Evolutionary conservation across 2,797 vertebrate species (phyloP), one percentile per base, ranked within the genome.

Genomic region (Triplophysa yarkandensis): DNA sequence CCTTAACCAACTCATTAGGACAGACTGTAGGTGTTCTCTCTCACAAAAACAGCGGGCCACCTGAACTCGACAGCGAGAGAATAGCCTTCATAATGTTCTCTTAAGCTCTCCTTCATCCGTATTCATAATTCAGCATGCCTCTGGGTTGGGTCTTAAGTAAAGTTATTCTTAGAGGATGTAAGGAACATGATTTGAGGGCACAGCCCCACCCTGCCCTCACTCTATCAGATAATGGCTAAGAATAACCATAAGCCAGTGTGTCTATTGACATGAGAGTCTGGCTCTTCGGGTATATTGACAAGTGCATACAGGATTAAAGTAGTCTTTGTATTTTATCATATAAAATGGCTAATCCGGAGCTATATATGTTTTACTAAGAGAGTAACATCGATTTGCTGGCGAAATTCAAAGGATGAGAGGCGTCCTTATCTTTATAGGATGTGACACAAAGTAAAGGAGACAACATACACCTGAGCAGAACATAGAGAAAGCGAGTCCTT

Each of bases 71-170:
- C 9, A 46, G 44, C 69, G 60, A 25, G 57, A 67, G 54, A 55
- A 60, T 17, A 23, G 34, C 50, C 23, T 32, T 78, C 52, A 9
- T 44, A 11, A 65, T 58, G 39, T 57, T 73, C 60, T 46, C 11
- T 50, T 28, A 63, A 50, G 30, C 14, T 57, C 21, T 68, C 55
- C 54, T 72, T 39, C 44, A 9, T 36, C 60, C 21, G 27, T 27
- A 68, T 79, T 82, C 62, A 77, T 77, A 77, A 82, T 79, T 77
- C 48, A 82, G 39, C 48, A 41, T 55, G 67, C 66, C 77, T 74
- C 67, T 77, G 66, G 74, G 61, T 79, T 44, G 63, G 78, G 28
- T 41, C 66, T 82, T 57, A 82, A 79, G 79, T 74, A 77, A 77
- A 65, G 77, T 68, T 77, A 79, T 81, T 79, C 54, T 68, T 70